phyloP scores from a whole-genome alignment of 2,888 invertebrate genomes.

The Yponomeuta malinellus region DNA sequence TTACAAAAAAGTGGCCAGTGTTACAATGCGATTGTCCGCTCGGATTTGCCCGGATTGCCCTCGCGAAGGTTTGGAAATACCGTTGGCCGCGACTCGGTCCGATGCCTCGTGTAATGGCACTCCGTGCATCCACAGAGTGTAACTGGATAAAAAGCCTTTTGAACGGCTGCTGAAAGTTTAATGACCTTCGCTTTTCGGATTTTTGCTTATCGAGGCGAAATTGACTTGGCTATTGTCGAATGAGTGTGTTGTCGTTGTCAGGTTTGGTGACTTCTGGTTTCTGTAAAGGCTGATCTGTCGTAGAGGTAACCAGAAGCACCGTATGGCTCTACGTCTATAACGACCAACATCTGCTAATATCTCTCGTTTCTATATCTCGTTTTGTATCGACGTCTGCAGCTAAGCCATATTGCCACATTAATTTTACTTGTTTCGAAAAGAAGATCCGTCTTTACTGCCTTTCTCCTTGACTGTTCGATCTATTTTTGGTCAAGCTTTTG shows the following conservation, averaged over 20 bases:
- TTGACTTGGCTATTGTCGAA: neutral
- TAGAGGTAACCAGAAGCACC: no score
- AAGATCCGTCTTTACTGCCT: neutral
- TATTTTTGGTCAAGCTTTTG: neutral
- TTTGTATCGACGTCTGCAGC: neutral
- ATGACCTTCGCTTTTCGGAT: constrained; percentile 13
- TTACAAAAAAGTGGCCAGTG: constrained; percentile 18
- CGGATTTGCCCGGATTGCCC: constrained; percentile 28
- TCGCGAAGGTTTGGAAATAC: constrained; percentile 44
- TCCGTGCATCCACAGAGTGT: constrained; percentile 58
- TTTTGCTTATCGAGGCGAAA: neutral
- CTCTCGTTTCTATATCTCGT: neutral
- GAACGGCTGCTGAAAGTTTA: constrained; percentile 12
- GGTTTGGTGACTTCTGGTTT: neutral
- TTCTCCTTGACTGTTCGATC: neutral
- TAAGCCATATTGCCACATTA: neutral
- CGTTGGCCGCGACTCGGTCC: constrained; percentile 60
- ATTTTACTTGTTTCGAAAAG: neutral
- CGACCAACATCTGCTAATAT: neutral
- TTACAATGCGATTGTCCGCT: constrained; percentile 26
- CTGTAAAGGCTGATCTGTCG: neutral
- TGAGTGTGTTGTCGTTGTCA: neutral
- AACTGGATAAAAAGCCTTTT: constrained; percentile 25
- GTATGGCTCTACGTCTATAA: neutral
- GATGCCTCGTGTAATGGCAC: constrained; percentile 66